Conservation (phyloP, 2,797 vertebrate species). For the Anguilla obscura region DNA sequence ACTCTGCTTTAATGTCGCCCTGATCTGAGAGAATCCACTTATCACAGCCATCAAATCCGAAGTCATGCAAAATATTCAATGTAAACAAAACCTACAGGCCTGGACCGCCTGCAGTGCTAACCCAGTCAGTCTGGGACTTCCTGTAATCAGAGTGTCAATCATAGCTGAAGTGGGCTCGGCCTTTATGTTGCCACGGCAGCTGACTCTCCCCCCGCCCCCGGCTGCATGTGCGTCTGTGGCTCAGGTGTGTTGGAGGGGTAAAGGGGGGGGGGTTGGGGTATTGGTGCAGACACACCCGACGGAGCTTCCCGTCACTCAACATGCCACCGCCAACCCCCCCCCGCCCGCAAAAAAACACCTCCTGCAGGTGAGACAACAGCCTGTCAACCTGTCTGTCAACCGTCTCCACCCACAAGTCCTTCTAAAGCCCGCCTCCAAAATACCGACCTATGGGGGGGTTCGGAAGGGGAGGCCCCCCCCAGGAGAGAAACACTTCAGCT, state of each 20-base stretch:
- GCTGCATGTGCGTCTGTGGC: background rate
- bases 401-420: slow-evolving; percentile 57
- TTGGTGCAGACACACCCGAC: background rate
- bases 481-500: background rate
- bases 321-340: background rate
- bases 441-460: slow-evolving; percentile 36
- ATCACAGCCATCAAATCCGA: too few relatives aligned
- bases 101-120: background rate
- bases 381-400: slow-evolving; percentile 26
- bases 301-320: background rate
- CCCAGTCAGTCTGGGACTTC: background rate
- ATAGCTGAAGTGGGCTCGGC: background rate
- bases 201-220: background rate
- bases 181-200: background rate
- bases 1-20: too few relatives aligned
- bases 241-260: background rate
- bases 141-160: background rate
- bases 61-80: too few relatives aligned
- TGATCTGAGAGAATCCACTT: too few relatives aligned
- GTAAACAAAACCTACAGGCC: too few relatives aligned
- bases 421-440: slow-evolving; percentile 58
- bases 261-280: background rate
- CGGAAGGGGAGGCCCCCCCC: background rate
- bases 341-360: slow-evolving; percentile 30
- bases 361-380: slow-evolving; percentile 40